Evolutionary conservation across 2,797 vertebrate genomes (phyloP), one percentile per base, ranked within the genome.

Genomic region (Clamator glandarius): DNA sequence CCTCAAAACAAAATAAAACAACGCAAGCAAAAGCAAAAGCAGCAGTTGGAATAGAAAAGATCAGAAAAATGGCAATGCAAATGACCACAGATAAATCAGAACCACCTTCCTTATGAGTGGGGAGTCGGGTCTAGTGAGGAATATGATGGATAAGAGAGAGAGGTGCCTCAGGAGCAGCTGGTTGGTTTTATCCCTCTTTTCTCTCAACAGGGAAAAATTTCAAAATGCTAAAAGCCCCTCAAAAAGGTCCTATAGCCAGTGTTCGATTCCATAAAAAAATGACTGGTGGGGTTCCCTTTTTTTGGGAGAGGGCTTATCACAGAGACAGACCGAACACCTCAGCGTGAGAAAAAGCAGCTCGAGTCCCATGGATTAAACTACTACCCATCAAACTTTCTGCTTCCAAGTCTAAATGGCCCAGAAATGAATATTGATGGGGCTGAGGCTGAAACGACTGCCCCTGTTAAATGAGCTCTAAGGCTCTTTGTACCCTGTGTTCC

Each of bases 11-110:
- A 50, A 18, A 2, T 3, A 26, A 35, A 41, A 39, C 23, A 42
- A 61, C n/a, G 72, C 90, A 46, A 87, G 81, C 64, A n/a, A 55
- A 93, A 92, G 90, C 94, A 93, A 89, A 95, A 81, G 84, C 89
- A 84, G 93, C 25, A 19, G 70, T 84, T 63, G 92, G 33, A 77
- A 93, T 0, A 84, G 89, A 68, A 84, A 59, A 51, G 70, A 69
- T 55, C 88, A 33, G 86, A 41, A 63, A 70, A 72, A 87, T 93
- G 93, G n/a, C 20, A 41, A 95, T 92, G 93, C 1, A 4, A 51
- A 78, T 93, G 93, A 68, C 48, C 2, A 75, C 33, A 86, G 72
- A 87, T 19, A 81, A 81, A 86, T 9, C 50, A 36, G 69, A 61
- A 69, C 36, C 66, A 80, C 61, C 76, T 81, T 69, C 58, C 80